Evolutionary conservation across 2,888 invertebrate species (phyloP), one percentile per base, ranked within the genome.

Genomic region (Cheilosia impressa): DNA sequence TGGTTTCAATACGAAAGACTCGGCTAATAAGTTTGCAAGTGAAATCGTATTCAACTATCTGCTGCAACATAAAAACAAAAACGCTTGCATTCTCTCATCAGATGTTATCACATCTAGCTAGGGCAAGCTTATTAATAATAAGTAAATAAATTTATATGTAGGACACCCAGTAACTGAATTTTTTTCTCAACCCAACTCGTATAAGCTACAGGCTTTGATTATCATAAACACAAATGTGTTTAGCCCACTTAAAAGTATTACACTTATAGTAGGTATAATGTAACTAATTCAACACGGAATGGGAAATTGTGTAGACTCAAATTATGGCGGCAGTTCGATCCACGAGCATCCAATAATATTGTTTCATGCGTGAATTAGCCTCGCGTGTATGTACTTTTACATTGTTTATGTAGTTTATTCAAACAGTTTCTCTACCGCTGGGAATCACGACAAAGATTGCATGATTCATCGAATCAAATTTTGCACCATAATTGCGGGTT

Each of bases 391-490:
- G 17, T 17, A 15, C 17, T 79, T 79, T 72, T 65, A 58, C 58
- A 65, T 65, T 79, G 79, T 72, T 79, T 72, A 45, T 19, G 19
- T 19, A 19, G 19, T 6, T 27, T 7, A 65, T 65, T 60, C 65
- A 72, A 79, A 71, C 79, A 72, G 65, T 65, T 71, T 65, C 57
- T 66, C 65, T 72, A 19, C 50, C 58, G 17, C 43, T 66, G 58
- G 58, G 50, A 57, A 27, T n/a, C 52, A 57, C 24, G 57, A 72
- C 79, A 34, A 57, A 45, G 50, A 79, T 79, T 65, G 79, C 79
- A 65, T 79, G 79, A 79, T 72, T 79, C 79, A 79, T 79, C 58
- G 60, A 79, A 72, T 79, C 72, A 72, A 72, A 65, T 58, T 79
- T 78, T 41, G 41, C 17, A 50, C 57, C 41, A 27, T 27, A 58